Conservation (phyloP, 1,140 invertebrate genomes). For the Apis mellifera region Amel_HAv3.1 CM009934.2:12906001-12906500, state of each 20-base stretch:
- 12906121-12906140: constrained; percentile 56
- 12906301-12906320: constrained; percentile 54
- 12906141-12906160: constrained; percentile 55
- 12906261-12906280: constrained; percentile 65
- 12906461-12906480: constrained; percentile 1
- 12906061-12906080: no score
- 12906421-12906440: neutral
- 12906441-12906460: neutral
- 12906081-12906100: no score
- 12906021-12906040: neutral
- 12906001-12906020: constrained; percentile 10
- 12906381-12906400: neutral
- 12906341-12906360: constrained; percentile 70
- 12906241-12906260: constrained; percentile 61
- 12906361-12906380: constrained; percentile 9
- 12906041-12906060: no score
- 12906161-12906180: constrained; percentile 48
- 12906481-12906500: no score
- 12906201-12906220: constrained; percentile 22
- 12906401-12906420: neutral
- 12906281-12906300: constrained; percentile 61
- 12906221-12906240: constrained; percentile 11
- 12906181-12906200: constrained; percentile 19
- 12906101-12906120: neutral
- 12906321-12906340: constrained; percentile 68